These are phyloP conservation scores for Catharus minimus DNA, from an alignment of 2,113 vertebrate genomes.

Conservation along the genomic window DNA sequence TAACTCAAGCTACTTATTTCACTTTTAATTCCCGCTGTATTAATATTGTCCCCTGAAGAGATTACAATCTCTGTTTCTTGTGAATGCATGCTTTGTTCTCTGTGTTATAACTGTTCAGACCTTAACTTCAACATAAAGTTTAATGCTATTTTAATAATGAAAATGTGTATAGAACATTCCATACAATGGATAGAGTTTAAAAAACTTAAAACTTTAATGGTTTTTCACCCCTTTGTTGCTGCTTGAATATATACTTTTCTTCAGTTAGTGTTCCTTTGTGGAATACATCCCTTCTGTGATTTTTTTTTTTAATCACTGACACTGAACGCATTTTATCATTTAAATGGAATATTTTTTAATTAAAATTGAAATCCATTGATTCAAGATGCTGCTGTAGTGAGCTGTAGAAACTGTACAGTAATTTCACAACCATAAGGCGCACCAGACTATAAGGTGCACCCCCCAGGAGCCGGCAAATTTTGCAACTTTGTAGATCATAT, in stretches of 20 bases:
- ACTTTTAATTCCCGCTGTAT: neutral
- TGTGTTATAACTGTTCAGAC: neutral
- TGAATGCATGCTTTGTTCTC: neutral
- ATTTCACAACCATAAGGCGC: too few relatives aligned
- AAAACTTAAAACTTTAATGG: neutral
- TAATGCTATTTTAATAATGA: neutral
- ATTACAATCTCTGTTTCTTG: neutral
- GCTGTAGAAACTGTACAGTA: neutral
- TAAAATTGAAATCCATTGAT: neutral
- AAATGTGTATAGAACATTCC: neutral
- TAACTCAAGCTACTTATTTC: neutral
- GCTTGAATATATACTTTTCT: neutral
- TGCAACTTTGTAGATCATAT: too few relatives aligned
- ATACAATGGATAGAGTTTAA: neutral
- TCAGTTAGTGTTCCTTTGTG: neutral
- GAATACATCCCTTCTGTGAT: neutral
- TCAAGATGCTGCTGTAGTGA: neutral
- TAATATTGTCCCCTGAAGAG: neutral
- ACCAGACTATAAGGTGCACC: too few relatives aligned
- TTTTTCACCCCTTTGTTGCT: neutral
- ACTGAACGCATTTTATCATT: too few relatives aligned
- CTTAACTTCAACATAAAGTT: neutral
- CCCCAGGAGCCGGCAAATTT: too few relatives aligned
- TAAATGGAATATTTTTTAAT: neutral
- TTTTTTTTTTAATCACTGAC: neutral